Conservation (phyloP, 2,797 vertebrate species). For the Triplophysa yarkandensis region DNA sequence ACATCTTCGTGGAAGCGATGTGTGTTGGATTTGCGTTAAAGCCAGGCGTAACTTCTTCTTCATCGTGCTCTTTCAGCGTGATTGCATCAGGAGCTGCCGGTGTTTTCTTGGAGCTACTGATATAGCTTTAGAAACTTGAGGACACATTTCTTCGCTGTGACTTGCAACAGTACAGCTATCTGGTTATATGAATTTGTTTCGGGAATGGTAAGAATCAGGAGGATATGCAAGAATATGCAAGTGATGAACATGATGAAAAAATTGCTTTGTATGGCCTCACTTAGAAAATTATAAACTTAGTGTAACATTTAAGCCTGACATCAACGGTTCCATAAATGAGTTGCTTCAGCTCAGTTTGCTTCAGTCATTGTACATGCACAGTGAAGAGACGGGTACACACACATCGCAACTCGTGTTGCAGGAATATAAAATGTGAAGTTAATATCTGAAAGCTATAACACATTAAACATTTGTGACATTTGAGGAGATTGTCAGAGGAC, state of each 20-base stretch:
- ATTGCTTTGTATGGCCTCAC: neutral
- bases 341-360: no score
- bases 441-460: no score
- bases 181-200: neutral
- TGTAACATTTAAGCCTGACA: no score
- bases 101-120: constrained; percentile 56
- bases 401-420: no score
- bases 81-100: constrained; percentile 71
- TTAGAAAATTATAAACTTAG: neutral
- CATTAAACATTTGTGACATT: no score
- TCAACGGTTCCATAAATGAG: neutral
- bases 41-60: constrained; percentile 21
- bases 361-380: no score
- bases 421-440: no score
- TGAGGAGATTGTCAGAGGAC: no score
- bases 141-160: constrained; percentile 61
- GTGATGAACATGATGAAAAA: neutral
- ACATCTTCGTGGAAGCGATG: constrained; percentile 39
- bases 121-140: constrained; percentile 53
- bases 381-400: no score
- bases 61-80: constrained; percentile 47
- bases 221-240: no score
- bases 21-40: constrained; percentile 17
- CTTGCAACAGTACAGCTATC: constrained; percentile 66
- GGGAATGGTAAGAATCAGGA: neutral